phyloP scores from a whole-genome alignment of 2,888 invertebrate genomes.

The Seladonia tumulorum region DNA sequence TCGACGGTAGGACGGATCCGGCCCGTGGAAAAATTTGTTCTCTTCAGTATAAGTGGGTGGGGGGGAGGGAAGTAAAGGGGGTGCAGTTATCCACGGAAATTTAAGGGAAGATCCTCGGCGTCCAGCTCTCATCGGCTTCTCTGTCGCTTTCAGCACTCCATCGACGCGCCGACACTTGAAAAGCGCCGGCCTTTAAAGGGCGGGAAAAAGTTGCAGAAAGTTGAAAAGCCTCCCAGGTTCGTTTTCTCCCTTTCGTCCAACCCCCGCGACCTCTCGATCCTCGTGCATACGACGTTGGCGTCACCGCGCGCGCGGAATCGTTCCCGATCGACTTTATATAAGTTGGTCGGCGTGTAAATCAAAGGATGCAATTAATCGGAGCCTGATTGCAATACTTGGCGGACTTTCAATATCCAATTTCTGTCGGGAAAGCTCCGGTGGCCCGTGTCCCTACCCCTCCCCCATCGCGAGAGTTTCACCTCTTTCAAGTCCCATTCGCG shows the following conservation, averaged over 20 bases:
- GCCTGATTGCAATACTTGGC: conserved; percentile 76
- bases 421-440: conserved; percentile 29
- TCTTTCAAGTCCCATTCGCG: conserved; percentile 10
- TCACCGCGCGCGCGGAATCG: conserved; percentile 49
- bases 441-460: neutral
- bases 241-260: neutral
- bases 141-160: conserved; percentile 17
- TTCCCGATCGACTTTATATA: conserved; percentile 68
- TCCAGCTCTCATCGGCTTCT: conserved; percentile 23
- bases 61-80: neutral
- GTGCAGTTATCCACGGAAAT: conserved; percentile 30
- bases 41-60: neutral
- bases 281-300: conserved; percentile 22
- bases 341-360: conserved; percentile 73
- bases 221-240: conserved; percentile 20
- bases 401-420: conserved; percentile 74
- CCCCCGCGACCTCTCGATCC: neutral
- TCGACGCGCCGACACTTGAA: conserved; percentile 47
- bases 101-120: conserved; percentile 39
- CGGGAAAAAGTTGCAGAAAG: conserved; percentile 63
- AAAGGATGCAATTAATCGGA: conserved; percentile 78
- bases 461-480: neutral
- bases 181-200: conserved; percentile 60
- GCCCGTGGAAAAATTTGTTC: neutral
- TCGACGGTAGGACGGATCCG: neutral